These are phyloP conservation scores for Cladopsammia gracilis DNA, from an alignment of 64 coral and sea anemone genomes.

Conservation along the genomic window DNA sequence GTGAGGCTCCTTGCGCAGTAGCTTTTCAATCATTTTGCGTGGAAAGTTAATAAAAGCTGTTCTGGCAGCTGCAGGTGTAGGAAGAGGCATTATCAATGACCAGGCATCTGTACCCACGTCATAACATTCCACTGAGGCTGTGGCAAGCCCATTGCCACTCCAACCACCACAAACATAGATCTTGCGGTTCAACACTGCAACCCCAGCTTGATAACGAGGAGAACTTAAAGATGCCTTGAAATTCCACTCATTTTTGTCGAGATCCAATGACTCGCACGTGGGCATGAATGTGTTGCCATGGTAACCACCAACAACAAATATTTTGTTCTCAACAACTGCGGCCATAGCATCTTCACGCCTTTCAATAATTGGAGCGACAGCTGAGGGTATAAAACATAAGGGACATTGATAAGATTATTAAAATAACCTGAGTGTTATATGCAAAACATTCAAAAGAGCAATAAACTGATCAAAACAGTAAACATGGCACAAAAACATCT, in stretches of 20 bases:
- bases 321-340: conserved; percentile 81
- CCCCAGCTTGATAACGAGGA: conserved; percentile 90
- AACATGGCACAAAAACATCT: too few species aligned
- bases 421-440: too few species aligned
- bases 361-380: conserved; percentile 83
- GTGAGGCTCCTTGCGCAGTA: conserved; percentile 39
- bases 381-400: conserved; percentile 45
- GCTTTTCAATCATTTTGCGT: conserved; percentile 88
- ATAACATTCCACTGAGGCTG: conserved; percentile 88
- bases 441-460: too few species aligned
- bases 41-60: conserved; percentile 81
- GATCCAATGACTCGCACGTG: conserved; percentile 84
- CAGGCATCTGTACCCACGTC: conserved; percentile 82
- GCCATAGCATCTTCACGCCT: conserved; percentile 96
- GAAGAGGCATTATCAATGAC: conserved; percentile 74
- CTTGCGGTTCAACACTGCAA: conserved; percentile 83
- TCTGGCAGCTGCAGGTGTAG: conserved; percentile 87
- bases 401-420: not conserved
- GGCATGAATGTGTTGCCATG: conserved; percentile 80
- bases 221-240: conserved; percentile 79
- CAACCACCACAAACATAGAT: conserved; percentile 98
- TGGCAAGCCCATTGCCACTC: conserved; percentile 78
- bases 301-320: conserved; percentile 97
- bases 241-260: conserved; percentile 87
- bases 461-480: too few species aligned